Conservation (phyloP, 1,140 invertebrate species). For the Drosophila sulfurigaster region DNA sequence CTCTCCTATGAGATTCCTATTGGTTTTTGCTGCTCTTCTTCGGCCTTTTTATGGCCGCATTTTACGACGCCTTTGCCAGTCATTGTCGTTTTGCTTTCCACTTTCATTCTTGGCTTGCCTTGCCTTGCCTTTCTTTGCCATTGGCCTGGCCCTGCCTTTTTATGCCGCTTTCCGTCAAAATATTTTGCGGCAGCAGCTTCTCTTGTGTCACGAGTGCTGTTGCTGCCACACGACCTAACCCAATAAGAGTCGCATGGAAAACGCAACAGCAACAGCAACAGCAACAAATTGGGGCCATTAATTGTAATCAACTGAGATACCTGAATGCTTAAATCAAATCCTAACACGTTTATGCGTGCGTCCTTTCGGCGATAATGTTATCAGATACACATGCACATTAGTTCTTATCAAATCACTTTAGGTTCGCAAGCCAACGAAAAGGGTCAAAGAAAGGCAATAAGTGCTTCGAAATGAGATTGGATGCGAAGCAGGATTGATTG, state of each 20-base stretch:
- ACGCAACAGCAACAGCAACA: conserved; percentile 40
- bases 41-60: conserved; percentile 28
- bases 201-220: neutral
- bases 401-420: conserved; percentile 23
- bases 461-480: neutral
- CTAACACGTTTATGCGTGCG: conserved; percentile 25
- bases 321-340: conserved; percentile 26
- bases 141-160: conserved; percentile 28
- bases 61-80: conserved; percentile 53
- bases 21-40: conserved; percentile 13
- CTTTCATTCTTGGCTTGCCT: conserved; percentile 39
- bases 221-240: neutral
- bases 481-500: neutral
- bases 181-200: neutral
- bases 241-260: conserved; percentile 25
- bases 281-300: conserved; percentile 77
- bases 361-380: conserved; percentile 13
- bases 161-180: conserved; percentile 23
- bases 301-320: conserved; percentile 72
- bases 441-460: conserved; percentile 4
- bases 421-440: neutral
- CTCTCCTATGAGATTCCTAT: too few species aligned
- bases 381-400: conserved; percentile 10
- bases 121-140: conserved; percentile 18
- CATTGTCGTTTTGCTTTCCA: conserved; percentile 48